These are phyloP conservation scores for Amblyornis subalaris DNA, from an alignment of 2,113 vertebrate species.

Conservation along the genomic window DNA sequence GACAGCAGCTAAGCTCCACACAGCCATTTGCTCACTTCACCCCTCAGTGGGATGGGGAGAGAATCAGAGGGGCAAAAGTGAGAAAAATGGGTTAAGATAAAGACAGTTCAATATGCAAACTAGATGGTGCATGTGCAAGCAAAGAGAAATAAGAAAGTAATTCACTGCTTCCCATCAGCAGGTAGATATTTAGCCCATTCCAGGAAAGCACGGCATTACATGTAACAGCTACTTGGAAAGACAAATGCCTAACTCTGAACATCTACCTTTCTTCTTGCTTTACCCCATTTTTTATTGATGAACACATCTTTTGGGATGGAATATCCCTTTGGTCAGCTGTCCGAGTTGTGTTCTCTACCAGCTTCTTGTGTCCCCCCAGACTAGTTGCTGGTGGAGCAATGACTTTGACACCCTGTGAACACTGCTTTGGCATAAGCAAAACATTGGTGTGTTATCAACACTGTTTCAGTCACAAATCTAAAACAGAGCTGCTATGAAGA, in stretches of 20 bases:
- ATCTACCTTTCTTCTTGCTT: not conserved
- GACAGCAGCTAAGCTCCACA: not conserved
- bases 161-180: not conserved
- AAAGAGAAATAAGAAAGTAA: not conserved
- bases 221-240: not conserved
- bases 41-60: not conserved
- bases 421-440: not conserved
- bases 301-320: not conserved
- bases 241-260: not conserved
- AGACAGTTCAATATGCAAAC: not conserved
- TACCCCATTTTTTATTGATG: not conserved
- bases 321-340: not conserved
- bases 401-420: rapidly evolving
- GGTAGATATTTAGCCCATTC: not conserved
- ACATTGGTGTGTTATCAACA: not conserved
- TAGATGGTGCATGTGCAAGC: not conserved
- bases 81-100: not conserved
- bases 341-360: not conserved
- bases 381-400: rapidly evolving
- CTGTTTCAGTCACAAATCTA: not conserved
- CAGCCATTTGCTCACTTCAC: not conserved
- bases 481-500: not conserved
- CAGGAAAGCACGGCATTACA: not conserved
- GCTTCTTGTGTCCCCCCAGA: rapidly evolving
- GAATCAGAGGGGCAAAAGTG: not conserved